A percentile compares a stretch with the other conserved stretches of the same genome.
These are phyloP conservation scores for Taurulus bubalis DNA, from an alignment of 2,113 vertebrate species.

Conservation along the genomic window DNA sequence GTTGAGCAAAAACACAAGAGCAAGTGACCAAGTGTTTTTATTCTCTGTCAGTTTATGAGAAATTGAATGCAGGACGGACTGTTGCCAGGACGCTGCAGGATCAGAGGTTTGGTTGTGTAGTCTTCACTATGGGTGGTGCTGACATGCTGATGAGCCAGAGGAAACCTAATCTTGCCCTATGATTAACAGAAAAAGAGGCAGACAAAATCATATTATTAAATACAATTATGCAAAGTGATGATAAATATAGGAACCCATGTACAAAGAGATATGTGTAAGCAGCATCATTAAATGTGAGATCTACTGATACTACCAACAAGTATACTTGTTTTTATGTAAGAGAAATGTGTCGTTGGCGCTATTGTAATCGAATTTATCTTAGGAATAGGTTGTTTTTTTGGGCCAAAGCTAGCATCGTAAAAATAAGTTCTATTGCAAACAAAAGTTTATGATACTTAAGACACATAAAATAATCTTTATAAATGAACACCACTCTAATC, in stretches of 20 bases:
- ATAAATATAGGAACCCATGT: not conserved
- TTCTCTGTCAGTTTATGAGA: not conserved
- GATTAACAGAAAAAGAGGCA: constrained; percentile 31
- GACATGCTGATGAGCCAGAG: constrained; percentile 28
- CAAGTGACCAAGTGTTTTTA: not conserved
- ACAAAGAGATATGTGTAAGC: not conserved
- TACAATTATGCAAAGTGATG: not conserved
- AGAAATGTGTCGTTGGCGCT: no score
- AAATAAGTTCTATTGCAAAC: not conserved
- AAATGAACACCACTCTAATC: not conserved
- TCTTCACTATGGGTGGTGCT: constrained; percentile 48
- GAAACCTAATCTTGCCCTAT: constrained; percentile 55
- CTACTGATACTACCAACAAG: not conserved
- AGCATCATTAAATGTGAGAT: not conserved
- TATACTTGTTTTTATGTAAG: no score
- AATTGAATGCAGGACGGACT: constrained; percentile 11
- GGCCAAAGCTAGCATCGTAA: not conserved
- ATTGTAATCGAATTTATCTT: no score
- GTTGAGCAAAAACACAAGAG: not conserved
- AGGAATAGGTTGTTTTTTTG: no score
- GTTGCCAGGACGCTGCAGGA: not conserved
- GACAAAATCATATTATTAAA: constrained; percentile 6
- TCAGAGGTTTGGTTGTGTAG: constrained; percentile 31
- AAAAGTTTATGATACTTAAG: not conserved
- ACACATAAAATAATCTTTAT: not conserved